Evolutionary conservation across 2,113 vertebrate species (phyloP).

Genomic region (Aspiorhynchus laticeps): DNA sequence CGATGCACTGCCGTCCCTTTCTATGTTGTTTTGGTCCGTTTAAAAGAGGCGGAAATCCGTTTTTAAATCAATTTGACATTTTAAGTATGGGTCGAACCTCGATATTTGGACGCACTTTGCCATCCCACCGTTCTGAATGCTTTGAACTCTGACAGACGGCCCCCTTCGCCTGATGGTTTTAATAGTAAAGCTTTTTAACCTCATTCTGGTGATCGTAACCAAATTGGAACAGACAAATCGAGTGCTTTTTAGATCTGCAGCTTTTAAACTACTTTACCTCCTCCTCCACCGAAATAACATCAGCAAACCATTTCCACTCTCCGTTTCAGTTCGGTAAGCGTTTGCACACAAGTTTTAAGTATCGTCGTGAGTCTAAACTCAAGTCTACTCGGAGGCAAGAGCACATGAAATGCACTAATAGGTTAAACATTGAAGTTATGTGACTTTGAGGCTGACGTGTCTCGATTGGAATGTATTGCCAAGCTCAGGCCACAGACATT

Average conservation of each 20-base stretch:
- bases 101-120: background rate
- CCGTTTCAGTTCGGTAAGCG: constrained; percentile 64
- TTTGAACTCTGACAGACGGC: constrained; percentile 60
- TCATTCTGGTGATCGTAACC: constrained; percentile 38
- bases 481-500: constrained; percentile 81
- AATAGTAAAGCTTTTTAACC: constrained; percentile 25
- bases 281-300: constrained; percentile 57
- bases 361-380: constrained; percentile 63
- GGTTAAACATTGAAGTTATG: constrained; percentile 74
- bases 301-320: constrained; percentile 48
- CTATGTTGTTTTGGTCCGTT: constrained; percentile 45
- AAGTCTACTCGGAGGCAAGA: constrained; percentile 70
- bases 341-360: constrained; percentile 67
- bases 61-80: constrained; percentile 39
- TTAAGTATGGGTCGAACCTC: background rate
- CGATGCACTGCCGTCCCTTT: constrained; percentile 68
- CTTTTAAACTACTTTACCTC: background rate
- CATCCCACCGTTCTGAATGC: constrained; percentile 58
- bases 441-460: constrained; percentile 71
- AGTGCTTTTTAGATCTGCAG: constrained; percentile 55
- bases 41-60: constrained; percentile 44
- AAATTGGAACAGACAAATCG: constrained; percentile 54
- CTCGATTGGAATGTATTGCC: constrained; percentile 81
- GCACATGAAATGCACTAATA: constrained; percentile 83
- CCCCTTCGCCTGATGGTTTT: constrained; percentile 40